Evolutionary conservation across 1,140 invertebrate genomes (phyloP), one percentile per base, ranked within the genome.

Genomic region (Linepithema humile): DNA sequence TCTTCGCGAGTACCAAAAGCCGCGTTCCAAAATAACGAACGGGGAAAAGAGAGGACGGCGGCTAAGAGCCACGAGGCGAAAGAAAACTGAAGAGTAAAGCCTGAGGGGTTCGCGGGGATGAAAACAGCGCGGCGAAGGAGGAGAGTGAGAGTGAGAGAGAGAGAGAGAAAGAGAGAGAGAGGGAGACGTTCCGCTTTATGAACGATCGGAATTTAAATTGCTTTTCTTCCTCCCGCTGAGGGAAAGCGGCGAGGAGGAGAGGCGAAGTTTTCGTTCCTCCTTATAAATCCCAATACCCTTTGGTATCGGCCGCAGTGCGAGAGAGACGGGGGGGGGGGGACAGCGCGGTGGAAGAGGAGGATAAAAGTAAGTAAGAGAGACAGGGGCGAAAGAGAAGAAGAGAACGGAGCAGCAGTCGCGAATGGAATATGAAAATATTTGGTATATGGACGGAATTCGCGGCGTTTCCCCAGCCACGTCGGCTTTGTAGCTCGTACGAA

Each of bases 161-260:
- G 60, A 59, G 82, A 87, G 88, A 86, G n/a, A n/a, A n/a, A n/a
- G 75, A 45, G 75, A 86, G 74, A 87, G 70, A 78, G 80, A 86
- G 60, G 64, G 82, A 87, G 88, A 86, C 80, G 84, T 92, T 88
- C 78, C 84, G 90, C 83, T 88, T 92, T 91, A 92, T 92, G 90
- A 91, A 91, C 90, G 90, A 92, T 91, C 85, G 91, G 91, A 92
- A 92, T 92, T 92, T 90, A 91, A 91, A 92, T 92, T 92, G 91
- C 91, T 91, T 92, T 91, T 85, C 89, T 72, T 67, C 72, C 75
- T 83, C 60, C 83, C 73, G 48, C 64, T 7, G 48, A 23, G 75
- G 75, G 60, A 69, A 15, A 48, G n/a, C n/a, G 64, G 23, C 43
- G 40, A 17, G 62, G 57, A 38, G 23, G 40, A 40, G 9, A 32